Evolutionary conservation across 2,113 vertebrate genomes (phyloP).

Genomic region (Laterallus jamaicensis): DNA sequence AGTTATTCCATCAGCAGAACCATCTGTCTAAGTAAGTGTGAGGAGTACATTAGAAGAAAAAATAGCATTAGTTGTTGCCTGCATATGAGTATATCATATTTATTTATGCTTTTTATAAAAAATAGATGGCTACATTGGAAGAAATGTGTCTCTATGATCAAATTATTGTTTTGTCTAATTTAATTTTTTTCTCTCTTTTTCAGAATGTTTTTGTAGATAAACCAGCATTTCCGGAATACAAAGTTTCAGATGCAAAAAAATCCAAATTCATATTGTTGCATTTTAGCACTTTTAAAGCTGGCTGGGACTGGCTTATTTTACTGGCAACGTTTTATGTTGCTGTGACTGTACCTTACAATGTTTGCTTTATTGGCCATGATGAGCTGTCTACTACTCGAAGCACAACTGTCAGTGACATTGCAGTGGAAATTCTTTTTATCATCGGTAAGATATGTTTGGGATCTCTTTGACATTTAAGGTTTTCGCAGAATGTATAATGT

Average conservation of each 20-base stretch:
- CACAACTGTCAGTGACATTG: constrained; percentile 96
- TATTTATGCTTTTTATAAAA: not conserved
- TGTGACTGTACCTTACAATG: constrained; percentile 97
- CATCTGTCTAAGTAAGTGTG: not conserved
- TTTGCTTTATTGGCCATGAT: constrained; percentile 94
- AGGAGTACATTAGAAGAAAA: not conserved
- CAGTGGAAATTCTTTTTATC: constrained; percentile 97
- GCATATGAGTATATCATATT: not conserved
- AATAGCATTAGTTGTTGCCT: not conserved
- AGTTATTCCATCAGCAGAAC: not conserved
- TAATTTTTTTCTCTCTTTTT: constrained; percentile 31
- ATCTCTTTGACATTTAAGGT: not conserved
- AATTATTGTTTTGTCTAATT: constrained; percentile 13
- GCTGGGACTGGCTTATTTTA: constrained; percentile 98
- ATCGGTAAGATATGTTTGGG: constrained; percentile 81
- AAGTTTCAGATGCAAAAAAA: constrained; percentile 97
- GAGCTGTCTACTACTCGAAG: constrained; percentile 91
- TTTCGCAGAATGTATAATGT: not conserved
- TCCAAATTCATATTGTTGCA: constrained; percentile 96
- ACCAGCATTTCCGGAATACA: constrained; percentile 96
- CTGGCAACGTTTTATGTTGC: constrained; percentile 98
- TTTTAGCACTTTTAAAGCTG: constrained; percentile 97
- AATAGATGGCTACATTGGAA: not conserved
- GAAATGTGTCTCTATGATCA: not conserved
- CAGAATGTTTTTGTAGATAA: constrained; percentile 97